Conservation (phyloP, 2,888 invertebrate genomes). For the Tethea ocularis region DNA sequence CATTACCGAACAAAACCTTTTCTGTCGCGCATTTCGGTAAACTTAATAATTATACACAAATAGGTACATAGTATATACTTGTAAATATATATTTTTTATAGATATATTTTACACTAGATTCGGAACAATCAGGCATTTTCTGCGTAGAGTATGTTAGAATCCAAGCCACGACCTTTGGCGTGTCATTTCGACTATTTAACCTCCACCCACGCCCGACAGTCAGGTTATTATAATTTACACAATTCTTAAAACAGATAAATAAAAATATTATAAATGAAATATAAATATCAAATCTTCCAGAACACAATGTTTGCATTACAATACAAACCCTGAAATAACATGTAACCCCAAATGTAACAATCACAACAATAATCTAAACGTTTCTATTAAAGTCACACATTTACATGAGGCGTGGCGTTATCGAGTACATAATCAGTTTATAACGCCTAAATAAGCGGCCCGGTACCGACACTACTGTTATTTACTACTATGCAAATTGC, state of each 20-base stretch:
- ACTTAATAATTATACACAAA: too few relatives aligned
- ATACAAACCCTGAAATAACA: slow-evolving; percentile 3
- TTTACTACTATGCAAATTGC: slow-evolving; percentile 70
- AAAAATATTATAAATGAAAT: background rate
- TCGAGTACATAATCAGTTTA: slow-evolving; percentile 71
- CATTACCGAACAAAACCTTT: too few relatives aligned
- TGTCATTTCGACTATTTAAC: too few relatives aligned
- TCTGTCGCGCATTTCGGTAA: too few relatives aligned
- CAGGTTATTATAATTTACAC: too few relatives aligned
- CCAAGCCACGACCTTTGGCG: too few relatives aligned
- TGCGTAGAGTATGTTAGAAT: too few relatives aligned
- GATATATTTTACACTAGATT: too few relatives aligned
- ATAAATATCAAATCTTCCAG: background rate
- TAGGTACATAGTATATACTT: too few relatives aligned
- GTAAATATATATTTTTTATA: too few relatives aligned
- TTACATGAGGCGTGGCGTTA: slow-evolving; percentile 64
- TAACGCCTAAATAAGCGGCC: slow-evolving; percentile 72
- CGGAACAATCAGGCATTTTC: too few relatives aligned
- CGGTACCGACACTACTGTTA: slow-evolving; percentile 62
- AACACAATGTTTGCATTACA: background rate
- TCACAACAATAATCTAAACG: slow-evolving; percentile 21
- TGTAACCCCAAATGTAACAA: slow-evolving; percentile 22
- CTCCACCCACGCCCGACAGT: too few relatives aligned
- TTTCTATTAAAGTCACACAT: slow-evolving; percentile 54
- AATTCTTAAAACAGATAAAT: background rate